A percentile compares a stretch with the other conserved stretches of the same genome.
Evolutionary conservation across 2,888 invertebrate genomes (phyloP).

Genomic region (Masnerella sp.): DNA sequence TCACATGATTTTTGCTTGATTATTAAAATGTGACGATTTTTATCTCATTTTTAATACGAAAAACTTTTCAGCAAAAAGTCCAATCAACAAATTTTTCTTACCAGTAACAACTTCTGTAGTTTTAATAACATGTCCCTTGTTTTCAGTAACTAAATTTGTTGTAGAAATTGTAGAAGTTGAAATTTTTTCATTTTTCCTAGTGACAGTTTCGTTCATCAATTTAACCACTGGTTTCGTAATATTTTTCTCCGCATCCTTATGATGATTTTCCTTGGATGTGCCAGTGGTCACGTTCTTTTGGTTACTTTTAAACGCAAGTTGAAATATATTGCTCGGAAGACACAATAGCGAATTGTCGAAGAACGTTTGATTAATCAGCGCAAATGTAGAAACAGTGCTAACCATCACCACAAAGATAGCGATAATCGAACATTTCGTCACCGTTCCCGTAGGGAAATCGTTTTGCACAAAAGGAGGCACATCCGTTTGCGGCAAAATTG

Average conservation of each 20-base stretch:
- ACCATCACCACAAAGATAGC: slow-evolving; percentile 63
- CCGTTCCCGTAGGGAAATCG: slow-evolving; percentile 36
- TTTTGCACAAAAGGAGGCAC: slow-evolving; percentile 63
- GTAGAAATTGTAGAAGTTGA: background rate
- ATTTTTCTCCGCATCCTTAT: slow-evolving; percentile 8
- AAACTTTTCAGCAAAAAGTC: no score
- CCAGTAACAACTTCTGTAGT: slow-evolving; percentile 16
- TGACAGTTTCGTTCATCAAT: slow-evolving; percentile 24
- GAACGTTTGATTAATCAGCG: slow-evolving; percentile 64
- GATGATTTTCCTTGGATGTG: slow-evolving; percentile 12
- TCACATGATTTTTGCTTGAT: background rate
- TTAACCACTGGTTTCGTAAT: slow-evolving; percentile 24
- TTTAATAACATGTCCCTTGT: background rate
- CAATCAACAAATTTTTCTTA: background rate
- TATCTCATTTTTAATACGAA: no score
- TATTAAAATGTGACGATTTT: background rate
- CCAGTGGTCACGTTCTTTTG: slow-evolving; percentile 10
- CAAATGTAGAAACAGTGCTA: slow-evolving; percentile 60
- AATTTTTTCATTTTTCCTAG: slow-evolving; percentile 10
- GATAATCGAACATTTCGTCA: slow-evolving; percentile 64
- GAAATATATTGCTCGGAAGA: slow-evolving; percentile 35
- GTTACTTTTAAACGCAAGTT: slow-evolving; percentile 9
- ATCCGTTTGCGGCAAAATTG: slow-evolving; percentile 85
- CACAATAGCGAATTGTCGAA: no score
- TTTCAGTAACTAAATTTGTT: no score